These are phyloP conservation scores for Nannospalax galili DNA, from an alignment of 2,113 vertebrate genomes.

Conservation along the genomic window DNA sequence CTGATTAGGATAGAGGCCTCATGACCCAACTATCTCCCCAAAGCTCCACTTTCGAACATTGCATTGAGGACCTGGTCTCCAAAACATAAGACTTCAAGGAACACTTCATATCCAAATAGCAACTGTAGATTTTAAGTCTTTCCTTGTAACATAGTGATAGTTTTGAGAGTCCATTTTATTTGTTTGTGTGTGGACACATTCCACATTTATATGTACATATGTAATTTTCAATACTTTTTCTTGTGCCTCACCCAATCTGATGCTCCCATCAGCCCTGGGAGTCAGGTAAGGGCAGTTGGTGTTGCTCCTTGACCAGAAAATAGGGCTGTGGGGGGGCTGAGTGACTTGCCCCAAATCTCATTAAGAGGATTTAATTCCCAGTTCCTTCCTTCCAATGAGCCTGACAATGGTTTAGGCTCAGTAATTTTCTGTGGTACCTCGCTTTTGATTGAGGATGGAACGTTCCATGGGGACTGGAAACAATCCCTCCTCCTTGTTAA, in stretches of 20 bases:
- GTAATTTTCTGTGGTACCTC: not conserved
- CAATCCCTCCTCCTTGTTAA: not conserved
- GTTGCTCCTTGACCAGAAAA: not conserved
- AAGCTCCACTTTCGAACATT: not conserved
- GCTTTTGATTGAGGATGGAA: not conserved
- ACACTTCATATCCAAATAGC: not conserved
- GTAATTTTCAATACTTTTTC: not conserved
- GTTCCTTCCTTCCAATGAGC: not conserved
- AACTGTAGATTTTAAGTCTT: not conserved
- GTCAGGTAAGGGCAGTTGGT: not conserved
- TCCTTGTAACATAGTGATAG: not conserved
- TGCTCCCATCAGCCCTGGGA: not conserved
- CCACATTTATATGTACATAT: not conserved
- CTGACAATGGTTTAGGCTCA: not conserved
- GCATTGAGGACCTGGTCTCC: not conserved
- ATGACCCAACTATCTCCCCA: not conserved
- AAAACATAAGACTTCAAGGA: not conserved
- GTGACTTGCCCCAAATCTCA: not conserved
- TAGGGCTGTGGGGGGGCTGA: not conserved
- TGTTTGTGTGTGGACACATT: not conserved
- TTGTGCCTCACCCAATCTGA: not conserved
- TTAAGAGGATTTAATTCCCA: conserved; percentile 9
- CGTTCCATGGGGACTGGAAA: not conserved
- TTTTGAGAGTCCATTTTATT: not conserved
- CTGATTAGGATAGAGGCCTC: not conserved